Evolutionary conservation across 2,113 vertebrate species (phyloP).

Genomic region (Tor tambroides): DNA sequence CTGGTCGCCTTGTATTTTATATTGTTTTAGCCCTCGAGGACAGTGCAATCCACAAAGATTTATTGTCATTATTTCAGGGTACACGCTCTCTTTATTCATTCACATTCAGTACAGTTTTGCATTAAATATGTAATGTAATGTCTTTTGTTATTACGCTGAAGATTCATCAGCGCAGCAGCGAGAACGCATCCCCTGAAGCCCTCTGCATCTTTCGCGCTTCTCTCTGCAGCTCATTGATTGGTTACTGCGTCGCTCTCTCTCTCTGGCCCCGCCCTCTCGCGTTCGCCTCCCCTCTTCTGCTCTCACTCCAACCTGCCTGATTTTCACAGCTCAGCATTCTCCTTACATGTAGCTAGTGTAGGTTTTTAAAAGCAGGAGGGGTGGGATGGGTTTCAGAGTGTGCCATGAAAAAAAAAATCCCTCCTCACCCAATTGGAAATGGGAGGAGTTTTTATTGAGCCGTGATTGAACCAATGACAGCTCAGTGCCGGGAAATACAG

Average conservation of each 20-base stretch:
- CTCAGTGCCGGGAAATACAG: constrained; percentile 77
- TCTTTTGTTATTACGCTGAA: not conserved
- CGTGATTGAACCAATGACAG: constrained; percentile 70
- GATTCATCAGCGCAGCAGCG: not conserved
- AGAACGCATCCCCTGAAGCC: not conserved
- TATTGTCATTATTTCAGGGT: not conserved
- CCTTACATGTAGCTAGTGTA: constrained; percentile 44
- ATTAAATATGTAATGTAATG: not conserved
- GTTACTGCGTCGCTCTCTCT: constrained; percentile 8
- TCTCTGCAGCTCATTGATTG: not conserved
- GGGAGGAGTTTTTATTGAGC: constrained; percentile 68
- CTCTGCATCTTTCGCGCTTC: not conserved
- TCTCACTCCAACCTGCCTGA: constrained; percentile 33
- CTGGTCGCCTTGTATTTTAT: no score
- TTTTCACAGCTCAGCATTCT: constrained; percentile 74
- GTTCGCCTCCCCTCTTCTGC: constrained; percentile 9
- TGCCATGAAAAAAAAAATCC: constrained; percentile 57
- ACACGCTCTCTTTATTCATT: not conserved
- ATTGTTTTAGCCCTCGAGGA: no score
- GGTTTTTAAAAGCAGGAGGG: constrained; percentile 51
- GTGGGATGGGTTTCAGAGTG: constrained; percentile 67
- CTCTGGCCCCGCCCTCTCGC: not conserved
- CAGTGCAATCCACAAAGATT: not conserved
- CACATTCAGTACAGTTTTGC: not conserved
- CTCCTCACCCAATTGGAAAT: constrained; percentile 65